A percentile compares a stretch with the other conserved stretches of the same genome.
phyloP scores from a whole-genome alignment of 2,797 vertebrate species.

The Percopsis omiscomaycus region DNA sequence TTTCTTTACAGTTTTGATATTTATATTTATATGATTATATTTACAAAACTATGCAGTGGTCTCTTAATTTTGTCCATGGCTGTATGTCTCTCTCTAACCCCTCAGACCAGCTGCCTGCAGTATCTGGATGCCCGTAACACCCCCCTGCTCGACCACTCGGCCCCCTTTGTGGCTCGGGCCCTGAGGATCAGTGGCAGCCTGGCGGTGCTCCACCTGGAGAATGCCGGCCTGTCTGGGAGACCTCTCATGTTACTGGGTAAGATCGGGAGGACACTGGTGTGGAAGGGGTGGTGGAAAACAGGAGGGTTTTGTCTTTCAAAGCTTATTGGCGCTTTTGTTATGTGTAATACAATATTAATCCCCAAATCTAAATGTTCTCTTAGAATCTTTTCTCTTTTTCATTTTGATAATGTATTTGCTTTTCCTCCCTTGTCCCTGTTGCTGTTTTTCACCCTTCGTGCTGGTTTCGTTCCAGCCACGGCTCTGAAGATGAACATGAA shows the following conservation, averaged over 20 bases:
- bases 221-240: constrained; percentile 84
- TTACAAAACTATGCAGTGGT: no score
- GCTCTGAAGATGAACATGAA: constrained; percentile 98
- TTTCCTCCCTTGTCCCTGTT: background rate
- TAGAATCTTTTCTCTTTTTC: background rate
- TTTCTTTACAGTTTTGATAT: no score
- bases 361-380: background rate
- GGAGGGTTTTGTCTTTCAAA: background rate
- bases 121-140: constrained; percentile 91
- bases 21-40: no score
- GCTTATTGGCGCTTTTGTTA: background rate
- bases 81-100: constrained; percentile 16
- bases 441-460: background rate
- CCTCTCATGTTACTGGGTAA: constrained; percentile 93
- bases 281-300: background rate
- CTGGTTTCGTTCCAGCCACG: constrained; percentile 75
- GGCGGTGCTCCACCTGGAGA: constrained; percentile 89
- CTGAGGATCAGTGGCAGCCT: constrained; percentile 93
- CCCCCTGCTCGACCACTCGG: constrained; percentile 89
- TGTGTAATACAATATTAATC: background rate
- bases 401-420: background rate
- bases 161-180: constrained; percentile 92
- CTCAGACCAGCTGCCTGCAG: constrained; percentile 90
- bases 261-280: constrained; percentile 19
- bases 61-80: no score